phyloP scores from a whole-genome alignment of 2,797 vertebrate species.

The Darevskia mixta region DNA sequence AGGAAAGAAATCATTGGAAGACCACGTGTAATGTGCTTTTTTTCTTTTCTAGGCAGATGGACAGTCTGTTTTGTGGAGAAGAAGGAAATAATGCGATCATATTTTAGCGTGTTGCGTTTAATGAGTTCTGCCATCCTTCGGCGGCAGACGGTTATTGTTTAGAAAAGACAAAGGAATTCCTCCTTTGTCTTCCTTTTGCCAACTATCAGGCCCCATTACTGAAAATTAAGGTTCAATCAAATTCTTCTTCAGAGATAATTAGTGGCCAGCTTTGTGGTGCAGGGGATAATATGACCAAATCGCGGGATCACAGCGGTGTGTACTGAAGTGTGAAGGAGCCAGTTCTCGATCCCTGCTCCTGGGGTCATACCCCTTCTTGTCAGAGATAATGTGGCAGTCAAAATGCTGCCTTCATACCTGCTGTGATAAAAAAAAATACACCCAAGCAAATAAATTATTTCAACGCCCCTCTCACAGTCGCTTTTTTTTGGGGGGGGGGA shows the following conservation, averaged over 20 bases:
- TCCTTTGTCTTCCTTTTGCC: slow-evolving; percentile 81
- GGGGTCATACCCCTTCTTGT: slow-evolving; percentile 69
- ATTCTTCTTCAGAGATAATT: slow-evolving; percentile 93
- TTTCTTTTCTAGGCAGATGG: slow-evolving; percentile 41
- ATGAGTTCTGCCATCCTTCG: slow-evolving; percentile 66
- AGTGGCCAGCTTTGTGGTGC: slow-evolving; percentile 81
- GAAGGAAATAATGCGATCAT: slow-evolving; percentile 59
- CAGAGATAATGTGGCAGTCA: slow-evolving; percentile 76
- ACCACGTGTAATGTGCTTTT: slow-evolving; percentile 14
- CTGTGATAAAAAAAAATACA: slow-evolving; percentile 84
- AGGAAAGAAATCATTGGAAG: slow-evolving; percentile 38
- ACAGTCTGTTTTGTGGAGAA: slow-evolving; percentile 46
- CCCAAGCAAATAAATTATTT: slow-evolving; percentile 90
- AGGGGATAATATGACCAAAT: slow-evolving; percentile 75
- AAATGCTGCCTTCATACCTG: slow-evolving; percentile 83
- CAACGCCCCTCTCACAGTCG: slow-evolving; percentile 65
- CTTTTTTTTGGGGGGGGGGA: slow-evolving; percentile 42
- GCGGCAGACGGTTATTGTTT: slow-evolving; percentile 61
- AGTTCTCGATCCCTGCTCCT: slow-evolving; percentile 68
- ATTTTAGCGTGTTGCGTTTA: slow-evolving; percentile 65
- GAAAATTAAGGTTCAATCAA: slow-evolving; percentile 91
- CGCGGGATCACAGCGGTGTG: slow-evolving; percentile 83
- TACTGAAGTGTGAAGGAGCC: slow-evolving; percentile 82
- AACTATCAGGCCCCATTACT: slow-evolving; percentile 90
- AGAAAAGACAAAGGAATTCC: slow-evolving; percentile 68